phyloP scores from a whole-genome alignment of 1,140 invertebrate genomes.

The Lysiphlebus fabarum region DNA sequence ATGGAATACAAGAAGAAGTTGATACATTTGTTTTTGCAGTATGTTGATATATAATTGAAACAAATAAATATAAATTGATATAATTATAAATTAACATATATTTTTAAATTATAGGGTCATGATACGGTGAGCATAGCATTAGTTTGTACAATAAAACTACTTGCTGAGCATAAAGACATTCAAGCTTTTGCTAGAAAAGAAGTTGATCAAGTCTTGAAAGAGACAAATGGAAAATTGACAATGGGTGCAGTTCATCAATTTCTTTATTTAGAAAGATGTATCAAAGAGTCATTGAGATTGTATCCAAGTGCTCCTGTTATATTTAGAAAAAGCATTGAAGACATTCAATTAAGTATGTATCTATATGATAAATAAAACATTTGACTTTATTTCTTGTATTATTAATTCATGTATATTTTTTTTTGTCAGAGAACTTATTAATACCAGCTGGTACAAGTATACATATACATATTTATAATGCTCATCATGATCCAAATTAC shows the following conservation, averaged over 20 bases:
- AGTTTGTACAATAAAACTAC: slow-evolving; percentile 59
- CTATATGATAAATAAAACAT: neutral
- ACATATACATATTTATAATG: slow-evolving; percentile 40
- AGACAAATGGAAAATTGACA: slow-evolving; percentile 22
- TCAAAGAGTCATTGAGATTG: slow-evolving; percentile 63
- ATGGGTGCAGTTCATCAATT: slow-evolving; percentile 29
- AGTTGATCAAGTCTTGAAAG: slow-evolving; percentile 24
- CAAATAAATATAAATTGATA: neutral
- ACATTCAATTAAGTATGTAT: slow-evolving; percentile 36
- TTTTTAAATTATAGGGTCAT: slow-evolving; percentile 51
- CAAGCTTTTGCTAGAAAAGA: slow-evolving; percentile 51
- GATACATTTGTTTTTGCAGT: slow-evolving; percentile 62
- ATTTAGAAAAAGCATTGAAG: slow-evolving; percentile 48
- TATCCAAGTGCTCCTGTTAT: slow-evolving; percentile 61
- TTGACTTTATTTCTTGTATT: too few species aligned
- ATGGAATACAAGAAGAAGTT: slow-evolving; percentile 75
- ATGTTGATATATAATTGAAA: neutral
- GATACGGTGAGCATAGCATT: slow-evolving; percentile 69
- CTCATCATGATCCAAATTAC: slow-evolving; percentile 55
- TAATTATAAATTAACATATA: neutral
- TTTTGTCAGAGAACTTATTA: slow-evolving; percentile 18
- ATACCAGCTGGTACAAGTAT: slow-evolving; percentile 29
- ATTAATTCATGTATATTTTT: neutral
- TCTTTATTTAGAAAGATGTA: slow-evolving; percentile 59
- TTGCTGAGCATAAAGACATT: slow-evolving; percentile 61